Conservation (phyloP, 2,113 vertebrate species). For the Melanotaenia duboulayi region DNA sequence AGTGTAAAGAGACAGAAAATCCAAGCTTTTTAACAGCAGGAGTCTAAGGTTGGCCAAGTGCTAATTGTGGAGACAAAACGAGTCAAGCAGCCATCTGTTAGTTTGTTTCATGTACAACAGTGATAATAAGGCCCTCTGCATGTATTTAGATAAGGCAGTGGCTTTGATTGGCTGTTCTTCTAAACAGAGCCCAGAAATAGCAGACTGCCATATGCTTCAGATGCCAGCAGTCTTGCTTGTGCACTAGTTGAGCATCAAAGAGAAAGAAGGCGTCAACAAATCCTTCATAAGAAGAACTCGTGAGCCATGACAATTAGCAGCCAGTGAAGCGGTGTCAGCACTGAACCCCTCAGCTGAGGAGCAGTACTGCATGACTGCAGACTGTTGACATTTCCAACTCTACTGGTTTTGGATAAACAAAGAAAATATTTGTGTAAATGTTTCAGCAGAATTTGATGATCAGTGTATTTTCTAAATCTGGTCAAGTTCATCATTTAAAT, state of each 20-base stretch:
- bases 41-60: conserved; percentile 42
- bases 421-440: too few relatives aligned
- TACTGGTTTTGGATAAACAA: background rate
- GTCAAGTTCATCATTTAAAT: background rate
- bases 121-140: conserved; percentile 57
- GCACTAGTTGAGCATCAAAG: conserved; percentile 32
- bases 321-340: conserved; percentile 43
- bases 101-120: conserved; percentile 42
- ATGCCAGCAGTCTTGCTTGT: conserved; percentile 10
- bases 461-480: accelerated
- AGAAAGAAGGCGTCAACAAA: conserved; percentile 50
- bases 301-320: conserved; percentile 25
- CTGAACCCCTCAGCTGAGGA: conserved; percentile 22
- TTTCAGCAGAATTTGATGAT: background rate
- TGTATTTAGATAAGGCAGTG: conserved; percentile 46
- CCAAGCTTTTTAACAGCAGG: conserved; percentile 46
- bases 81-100: conserved; percentile 62
- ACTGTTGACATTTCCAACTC: background rate
- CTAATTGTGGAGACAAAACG: conserved; percentile 60
- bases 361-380: background rate
- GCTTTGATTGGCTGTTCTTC: conserved; percentile 52
- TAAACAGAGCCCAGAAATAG: conserved; percentile 48
- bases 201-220: conserved; percentile 48
- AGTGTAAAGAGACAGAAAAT: conserved; percentile 37
- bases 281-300: conserved; percentile 30